Evolutionary conservation across 2,888 invertebrate species (phyloP), one percentile per base, ranked within the genome.

Genomic region (Kryphioiulus occultus): DNA sequence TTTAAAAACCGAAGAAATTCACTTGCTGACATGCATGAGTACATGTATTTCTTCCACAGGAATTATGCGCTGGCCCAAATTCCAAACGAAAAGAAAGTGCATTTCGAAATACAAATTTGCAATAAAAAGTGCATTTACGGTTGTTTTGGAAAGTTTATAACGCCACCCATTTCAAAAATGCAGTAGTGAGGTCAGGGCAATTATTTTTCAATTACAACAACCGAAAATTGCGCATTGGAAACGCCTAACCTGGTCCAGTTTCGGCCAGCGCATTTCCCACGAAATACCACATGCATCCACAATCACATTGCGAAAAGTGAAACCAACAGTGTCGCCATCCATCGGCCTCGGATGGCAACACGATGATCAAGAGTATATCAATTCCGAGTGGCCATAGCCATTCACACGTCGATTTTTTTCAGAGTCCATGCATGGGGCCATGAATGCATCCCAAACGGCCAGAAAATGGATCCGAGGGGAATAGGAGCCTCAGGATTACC

Each of bases 381-480:
- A 35, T 4, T 35, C 35, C 7, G 44, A 12, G 53, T 5, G 4
- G 47, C 47, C 4, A 10, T 47, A 7, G n/a, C 7, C 44, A 44
- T 1, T 53, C 53, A 2, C 19, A 53, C n/a, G 19, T 53, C 4
- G n/a, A n/a, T 19, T 1, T n/a, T 53, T 17, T 53, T 15, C n/a
- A 7, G 53, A 17, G n/a, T n/a, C 68, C 44, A 15, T 9, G 15
- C 39, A 3, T 9, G 39, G 19, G 59, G 1, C 59, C 59, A 59
- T 3, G 39, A 59, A 59, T 59, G 59, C 26, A 9, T 68, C 68
- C 68, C 68, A n/a, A 68, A 68, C 26, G 68, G 26, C 68, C 9
- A 22, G 68, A 68, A 68, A 68, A 68, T 68, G 68, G 68, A 26
- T 68, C 68, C 68, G 68, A 1, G 68, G 68, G 68, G 68, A 68